phyloP scores from a whole-genome alignment of 2,113 vertebrate species.

The Datnioides undecimradiatus region DNA sequence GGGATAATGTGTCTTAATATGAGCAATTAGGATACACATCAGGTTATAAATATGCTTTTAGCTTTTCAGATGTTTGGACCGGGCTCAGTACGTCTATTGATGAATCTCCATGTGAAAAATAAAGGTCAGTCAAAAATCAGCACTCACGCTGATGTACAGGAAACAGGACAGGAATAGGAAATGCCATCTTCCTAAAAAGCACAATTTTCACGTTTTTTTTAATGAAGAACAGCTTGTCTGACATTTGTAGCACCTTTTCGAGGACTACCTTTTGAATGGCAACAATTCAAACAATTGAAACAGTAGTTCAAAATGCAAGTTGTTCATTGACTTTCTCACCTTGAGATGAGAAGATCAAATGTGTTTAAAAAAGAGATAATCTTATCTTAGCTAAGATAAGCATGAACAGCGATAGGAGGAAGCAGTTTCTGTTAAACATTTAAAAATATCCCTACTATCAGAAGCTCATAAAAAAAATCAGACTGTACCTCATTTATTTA shows the following conservation, averaged over 20 bases:
- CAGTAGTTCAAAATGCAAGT: not conserved
- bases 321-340: too few relatives aligned
- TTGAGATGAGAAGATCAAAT: not conserved
- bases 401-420: not conserved
- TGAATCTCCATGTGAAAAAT: not conserved
- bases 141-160: not conserved
- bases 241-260: not conserved
- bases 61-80: not conserved
- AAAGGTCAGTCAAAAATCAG: not conserved
- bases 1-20: not conserved
- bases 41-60: slow-evolving; percentile 16
- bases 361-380: not conserved
- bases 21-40: slow-evolving; percentile 16
- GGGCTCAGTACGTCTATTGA: not conserved
- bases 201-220: not conserved
- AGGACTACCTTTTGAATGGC: not conserved
- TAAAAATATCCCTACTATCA: not conserved
- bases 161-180: too few relatives aligned
- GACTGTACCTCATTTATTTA: not conserved
- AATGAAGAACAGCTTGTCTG: not conserved
- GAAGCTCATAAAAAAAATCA: not conserved
- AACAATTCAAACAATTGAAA: not conserved
- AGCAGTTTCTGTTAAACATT: not conserved
- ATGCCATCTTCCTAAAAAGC: not conserved
- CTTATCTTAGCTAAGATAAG: not conserved